A percentile compares a stretch with the other conserved stretches of the same genome.
These are phyloP conservation scores for Anolis apletophallus DNA, from an alignment of 2,797 vertebrate species.

Conservation along the genomic window DNA sequence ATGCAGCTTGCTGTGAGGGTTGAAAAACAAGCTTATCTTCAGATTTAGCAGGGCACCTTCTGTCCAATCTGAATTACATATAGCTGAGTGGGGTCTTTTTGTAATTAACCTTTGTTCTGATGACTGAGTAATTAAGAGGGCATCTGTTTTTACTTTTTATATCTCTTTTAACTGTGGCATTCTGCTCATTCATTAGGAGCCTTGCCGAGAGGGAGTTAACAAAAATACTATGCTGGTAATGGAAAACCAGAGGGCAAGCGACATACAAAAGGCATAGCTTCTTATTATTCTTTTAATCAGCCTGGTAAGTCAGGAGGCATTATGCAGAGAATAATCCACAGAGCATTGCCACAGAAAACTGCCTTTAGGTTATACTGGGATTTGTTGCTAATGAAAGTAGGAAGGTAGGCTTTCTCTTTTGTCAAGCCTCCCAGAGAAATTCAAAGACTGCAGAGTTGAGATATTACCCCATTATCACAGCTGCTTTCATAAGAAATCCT, in stretches of 20 bases:
- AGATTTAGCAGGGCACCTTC: slow-evolving; percentile 12
- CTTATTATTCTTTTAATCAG: slow-evolving; percentile 5
- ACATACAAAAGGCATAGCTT: slow-evolving; percentile 9
- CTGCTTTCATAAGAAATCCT: neutral
- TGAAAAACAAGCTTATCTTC: slow-evolving; percentile 38
- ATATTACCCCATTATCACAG: neutral
- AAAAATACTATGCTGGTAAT: neutral
- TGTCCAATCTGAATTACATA: slow-evolving; percentile 17
- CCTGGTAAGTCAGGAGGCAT: neutral
- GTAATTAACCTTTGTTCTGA: slow-evolving; percentile 44
- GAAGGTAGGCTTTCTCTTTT: neutral
- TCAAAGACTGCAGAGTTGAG: neutral
- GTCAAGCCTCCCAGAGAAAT: slow-evolving; percentile 6
- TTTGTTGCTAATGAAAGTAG: neutral
- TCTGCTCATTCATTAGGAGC: slow-evolving; percentile 27
- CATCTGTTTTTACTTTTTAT: slow-evolving; percentile 18
- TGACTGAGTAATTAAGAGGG: slow-evolving; percentile 29
- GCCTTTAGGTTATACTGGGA: neutral
- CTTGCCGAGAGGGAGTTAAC: slow-evolving; percentile 4
- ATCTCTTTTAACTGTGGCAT: slow-evolving; percentile 35
- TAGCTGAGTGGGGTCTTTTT: slow-evolving; percentile 13
- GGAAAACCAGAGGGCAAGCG: slow-evolving; percentile 31
- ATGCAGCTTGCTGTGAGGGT: slow-evolving; percentile 21
- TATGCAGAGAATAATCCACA: slow-evolving; percentile 17
- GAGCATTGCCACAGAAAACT: slow-evolving; percentile 1